phyloP scores from a whole-genome alignment of 1,140 invertebrate species.

The Brachionus rotundiformis region DNA sequence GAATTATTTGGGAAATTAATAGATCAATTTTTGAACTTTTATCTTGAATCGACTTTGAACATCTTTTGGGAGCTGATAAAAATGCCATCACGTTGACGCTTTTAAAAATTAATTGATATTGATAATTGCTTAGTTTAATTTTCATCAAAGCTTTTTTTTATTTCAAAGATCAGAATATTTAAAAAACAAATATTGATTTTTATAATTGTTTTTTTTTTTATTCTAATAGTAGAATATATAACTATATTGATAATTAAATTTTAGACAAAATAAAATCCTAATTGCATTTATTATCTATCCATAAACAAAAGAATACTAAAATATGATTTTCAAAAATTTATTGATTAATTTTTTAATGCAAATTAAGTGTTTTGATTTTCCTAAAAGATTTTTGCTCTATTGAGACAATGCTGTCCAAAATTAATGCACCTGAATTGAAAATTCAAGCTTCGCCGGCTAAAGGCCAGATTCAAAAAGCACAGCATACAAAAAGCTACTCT shows the following conservation, averaged over 20 bases:
- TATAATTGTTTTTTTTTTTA: too few species aligned
- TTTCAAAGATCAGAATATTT: too few species aligned
- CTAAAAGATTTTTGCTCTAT: background rate
- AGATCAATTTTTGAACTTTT: background rate
- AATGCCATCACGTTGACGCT: background rate
- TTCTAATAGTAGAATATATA: too few species aligned
- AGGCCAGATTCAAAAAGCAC: background rate
- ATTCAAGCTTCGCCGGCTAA: background rate
- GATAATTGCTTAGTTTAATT: background rate
- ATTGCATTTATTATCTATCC: too few species aligned
- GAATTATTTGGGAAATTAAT: too few species aligned
- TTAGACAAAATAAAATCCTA: too few species aligned
- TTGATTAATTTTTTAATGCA: too few species aligned
- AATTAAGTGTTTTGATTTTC: too few species aligned
- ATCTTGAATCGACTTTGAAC: background rate
- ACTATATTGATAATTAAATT: too few species aligned
- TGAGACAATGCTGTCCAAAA: background rate
- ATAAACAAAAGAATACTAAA: too few species aligned
- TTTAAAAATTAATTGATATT: background rate
- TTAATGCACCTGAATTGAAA: background rate
- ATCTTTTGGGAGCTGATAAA: background rate
- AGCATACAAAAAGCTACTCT: conserved; percentile 10
- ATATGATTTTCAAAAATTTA: too few species aligned
- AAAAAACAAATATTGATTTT: too few species aligned
- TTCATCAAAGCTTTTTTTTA: background rate